Conservation (phyloP, 2,888 invertebrate species). For the Nymphalis c-album region DNA sequence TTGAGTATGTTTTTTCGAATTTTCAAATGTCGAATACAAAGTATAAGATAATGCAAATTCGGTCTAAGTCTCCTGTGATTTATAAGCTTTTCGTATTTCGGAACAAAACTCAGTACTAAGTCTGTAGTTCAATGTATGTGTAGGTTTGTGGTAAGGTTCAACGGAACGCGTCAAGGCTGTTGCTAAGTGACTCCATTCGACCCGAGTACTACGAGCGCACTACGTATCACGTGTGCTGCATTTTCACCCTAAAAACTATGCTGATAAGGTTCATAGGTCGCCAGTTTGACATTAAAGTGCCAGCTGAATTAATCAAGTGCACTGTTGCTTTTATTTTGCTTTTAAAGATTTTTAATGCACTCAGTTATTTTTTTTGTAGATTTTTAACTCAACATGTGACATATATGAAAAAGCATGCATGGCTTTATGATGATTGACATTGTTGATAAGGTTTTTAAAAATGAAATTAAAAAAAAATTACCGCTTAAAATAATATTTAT, state of each 20-base stretch:
- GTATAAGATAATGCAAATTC: background rate
- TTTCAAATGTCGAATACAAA: background rate
- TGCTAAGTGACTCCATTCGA: constrained; percentile 41
- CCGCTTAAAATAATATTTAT: background rate
- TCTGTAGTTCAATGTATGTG: constrained; percentile 13
- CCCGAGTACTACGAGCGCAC: constrained; percentile 7
- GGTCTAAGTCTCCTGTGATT: constrained; percentile 3
- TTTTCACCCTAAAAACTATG: background rate
- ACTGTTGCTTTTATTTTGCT: constrained; percentile 29
- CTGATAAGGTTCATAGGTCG: background rate
- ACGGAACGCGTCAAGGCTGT: constrained; percentile 51
- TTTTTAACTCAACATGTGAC: constrained; percentile 5
- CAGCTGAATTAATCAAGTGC: constrained; percentile 17
- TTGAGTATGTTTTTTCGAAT: too few species aligned
- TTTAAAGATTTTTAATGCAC: constrained; percentile 17
- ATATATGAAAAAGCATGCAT: too few species aligned
- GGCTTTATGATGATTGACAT: constrained; percentile 2
- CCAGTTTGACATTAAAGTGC: constrained; percentile 4
- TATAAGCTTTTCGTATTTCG: constrained; percentile 14
- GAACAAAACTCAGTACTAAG: constrained; percentile 14
- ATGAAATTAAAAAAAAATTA: background rate
- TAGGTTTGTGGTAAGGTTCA: constrained; percentile 43
- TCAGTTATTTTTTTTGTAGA: background rate
- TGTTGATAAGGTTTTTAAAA: background rate
- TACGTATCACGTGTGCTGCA: background rate